Base-by-base conservation (phyloP, 2,888 invertebrate species). In the Caenorhabditis japonica region DNA sequence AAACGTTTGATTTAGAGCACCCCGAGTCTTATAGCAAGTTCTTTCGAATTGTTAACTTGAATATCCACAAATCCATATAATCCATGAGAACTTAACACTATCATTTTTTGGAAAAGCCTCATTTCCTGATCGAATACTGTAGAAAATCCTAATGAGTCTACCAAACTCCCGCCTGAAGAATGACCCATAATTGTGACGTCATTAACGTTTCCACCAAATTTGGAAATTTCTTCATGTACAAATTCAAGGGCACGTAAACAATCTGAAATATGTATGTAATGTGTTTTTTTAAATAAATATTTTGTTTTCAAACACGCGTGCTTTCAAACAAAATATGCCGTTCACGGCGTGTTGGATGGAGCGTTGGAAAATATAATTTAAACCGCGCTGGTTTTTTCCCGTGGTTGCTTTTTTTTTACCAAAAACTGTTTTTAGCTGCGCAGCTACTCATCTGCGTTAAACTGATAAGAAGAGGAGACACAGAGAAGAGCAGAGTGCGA, bases 101-200 rank as follows among this genome's bases (percentile, higher is more conserved):
- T 58, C 10, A 64, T 12, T 39, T 58, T 47, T 27, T 73, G 66
- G 23, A 66, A 73, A 4, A 60, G 13, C 4, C 56, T 38, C 36
- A n/a, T 13, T 3, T 49, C 21, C 0, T 53, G 66, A 33, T 73
- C 73, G 5, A 73, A 30, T 21, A 23, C 5, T 15, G 17, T 34
- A 12, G 64, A 64, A 1, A 60, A 41, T n/a, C 44, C 70, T 17
- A 71, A 17, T 8, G 38, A 30, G n/a, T 38, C 19, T 0, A 62
- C 62, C 4, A 71, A n/a, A 4, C 19, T 25, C 21, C 46, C 71
- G 1, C 71, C 71, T 12, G 62, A 56, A 8, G 71, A 71, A 23
- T 71, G 62, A 30, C 71, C 71, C 58, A 71, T 58, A 0, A 71
- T 4, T 33, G 62, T 71, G 1, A 71, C 53, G n/a, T 53, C 38